Evolutionary conservation across 2,113 vertebrate species (phyloP), one percentile per base, ranked within the genome.

Genomic region (Xiphorhynchus elegans): DNA sequence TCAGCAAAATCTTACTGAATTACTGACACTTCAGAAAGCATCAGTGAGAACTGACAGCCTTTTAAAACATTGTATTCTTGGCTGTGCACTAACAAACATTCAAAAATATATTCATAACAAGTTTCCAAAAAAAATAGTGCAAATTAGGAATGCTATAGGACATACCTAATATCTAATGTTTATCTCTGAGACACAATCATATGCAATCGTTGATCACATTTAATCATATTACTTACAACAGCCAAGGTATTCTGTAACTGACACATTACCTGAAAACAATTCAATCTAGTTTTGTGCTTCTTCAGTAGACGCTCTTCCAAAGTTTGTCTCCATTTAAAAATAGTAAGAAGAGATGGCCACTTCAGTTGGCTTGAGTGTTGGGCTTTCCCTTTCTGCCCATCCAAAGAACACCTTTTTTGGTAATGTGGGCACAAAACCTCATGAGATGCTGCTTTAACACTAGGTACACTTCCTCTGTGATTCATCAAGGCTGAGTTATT

Each of bases 281-380:
- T 96, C 92, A 95, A 47, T 35, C 37, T 87, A 81, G 70, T 94
- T 78, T 83, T 74, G 37, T 93, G 91, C 56, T 94, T 97, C 96
- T 97, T 98, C 89, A 97, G 97, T 37, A 97, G 95, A 67, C 97
- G 97, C 58, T 98, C 96, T 15, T 97, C 93, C 92, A 98, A 56
- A 50, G 63, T 97, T 66, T 98, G 97, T 67, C 97, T 97, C 98
- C 98, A 98, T 80, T 93, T 97, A 95, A 97, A 96, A 74, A 98
- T 79, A 31, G 96, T 97, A 42, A 97, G 88, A 72, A 98, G 92
- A 9, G 96, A 98, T 58, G 97, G 97, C 97, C 97, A 97, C 81
- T 95, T 98, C n/a, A 96, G 78, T 9, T 96, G 95, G 85, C 83
- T 96, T 47, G 95, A 68, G 17, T 97, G 97, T 6, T 97, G 93